Conservation (phyloP, 2,797 vertebrate species). For the Garrulus glandarius region DNA sequence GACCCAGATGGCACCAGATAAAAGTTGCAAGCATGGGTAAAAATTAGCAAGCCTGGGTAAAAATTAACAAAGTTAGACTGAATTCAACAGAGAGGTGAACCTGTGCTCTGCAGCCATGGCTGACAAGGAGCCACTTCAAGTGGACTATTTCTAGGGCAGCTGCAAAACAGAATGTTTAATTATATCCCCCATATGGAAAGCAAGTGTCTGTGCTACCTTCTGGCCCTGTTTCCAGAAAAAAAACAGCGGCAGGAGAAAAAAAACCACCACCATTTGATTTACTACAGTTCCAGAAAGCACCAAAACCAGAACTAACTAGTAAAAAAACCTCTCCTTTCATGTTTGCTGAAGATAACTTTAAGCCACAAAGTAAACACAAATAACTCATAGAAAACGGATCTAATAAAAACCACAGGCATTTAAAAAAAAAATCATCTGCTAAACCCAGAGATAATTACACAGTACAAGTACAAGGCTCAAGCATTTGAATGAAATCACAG, state of each 20-base stretch:
- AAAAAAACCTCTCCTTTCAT: background rate
- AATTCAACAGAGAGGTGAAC: background rate
- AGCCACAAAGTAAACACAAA: constrained; percentile 25
- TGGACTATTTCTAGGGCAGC: background rate
- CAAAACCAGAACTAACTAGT: background rate
- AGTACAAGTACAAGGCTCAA: constrained; percentile 5
- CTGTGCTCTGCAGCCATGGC: fast-evolving
- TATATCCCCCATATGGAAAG: constrained; percentile 3
- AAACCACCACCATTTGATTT: background rate
- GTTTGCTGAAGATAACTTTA: background rate
- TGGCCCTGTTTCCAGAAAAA: background rate
- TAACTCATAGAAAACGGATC: background rate
- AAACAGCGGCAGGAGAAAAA: background rate
- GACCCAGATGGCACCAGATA: fast-evolving
- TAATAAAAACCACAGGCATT: background rate
- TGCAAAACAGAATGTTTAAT: background rate
- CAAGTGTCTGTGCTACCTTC: background rate
- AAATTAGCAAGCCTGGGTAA: constrained; percentile 42
- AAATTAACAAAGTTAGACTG: constrained; percentile 3
- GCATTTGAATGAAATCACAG: constrained; percentile 45
- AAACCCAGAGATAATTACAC: constrained; percentile 37
- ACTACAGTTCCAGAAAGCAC: background rate
- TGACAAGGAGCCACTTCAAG: background rate
- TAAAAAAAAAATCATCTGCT: background rate
- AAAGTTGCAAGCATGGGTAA: background rate